Evolutionary conservation across 2,888 invertebrate species (phyloP).

Genomic region (Tetranychus truncatus): DNA sequence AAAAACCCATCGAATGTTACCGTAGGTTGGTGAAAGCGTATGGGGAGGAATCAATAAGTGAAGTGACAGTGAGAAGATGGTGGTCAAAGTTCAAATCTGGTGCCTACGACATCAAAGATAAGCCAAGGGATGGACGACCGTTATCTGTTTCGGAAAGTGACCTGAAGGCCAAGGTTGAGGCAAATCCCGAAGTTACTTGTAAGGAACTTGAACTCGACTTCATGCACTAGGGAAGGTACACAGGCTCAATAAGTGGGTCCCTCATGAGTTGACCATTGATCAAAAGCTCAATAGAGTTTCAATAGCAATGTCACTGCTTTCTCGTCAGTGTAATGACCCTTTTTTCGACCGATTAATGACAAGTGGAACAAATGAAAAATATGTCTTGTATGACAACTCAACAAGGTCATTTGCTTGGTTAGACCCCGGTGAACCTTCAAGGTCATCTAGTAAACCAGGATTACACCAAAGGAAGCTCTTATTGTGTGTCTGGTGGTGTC

Average conservation of each 20-base stretch:
- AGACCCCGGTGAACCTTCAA: neutral
- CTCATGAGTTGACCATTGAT: neutral
- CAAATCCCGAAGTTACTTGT: no score
- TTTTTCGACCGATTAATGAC: neutral
- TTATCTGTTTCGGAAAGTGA: neutral
- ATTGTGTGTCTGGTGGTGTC: constrained; percentile 24
- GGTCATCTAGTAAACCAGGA: neutral
- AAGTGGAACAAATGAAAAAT: neutral
- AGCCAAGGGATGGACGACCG: constrained; percentile 11
- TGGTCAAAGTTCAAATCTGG: neutral
- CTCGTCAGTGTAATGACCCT: neutral
- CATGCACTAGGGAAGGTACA: neutral
- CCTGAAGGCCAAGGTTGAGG: no score
- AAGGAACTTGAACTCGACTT: neutral
- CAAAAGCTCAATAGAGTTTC: neutral
- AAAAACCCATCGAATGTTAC: no score
- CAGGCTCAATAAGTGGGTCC: constrained; percentile 4
- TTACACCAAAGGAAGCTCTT: constrained; percentile 20
- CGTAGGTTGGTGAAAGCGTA: neutral
- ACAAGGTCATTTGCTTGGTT: neutral
- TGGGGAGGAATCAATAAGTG: neutral
- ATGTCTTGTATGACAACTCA: neutral
- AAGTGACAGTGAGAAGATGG: neutral
- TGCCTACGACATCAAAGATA: constrained; percentile 3
- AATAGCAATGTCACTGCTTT: constrained; percentile 2